These are phyloP conservation scores for Plecturocebus donacophilus DNA, from an alignment of 2,113 vertebrate species.

Conservation along the genomic window DNA sequence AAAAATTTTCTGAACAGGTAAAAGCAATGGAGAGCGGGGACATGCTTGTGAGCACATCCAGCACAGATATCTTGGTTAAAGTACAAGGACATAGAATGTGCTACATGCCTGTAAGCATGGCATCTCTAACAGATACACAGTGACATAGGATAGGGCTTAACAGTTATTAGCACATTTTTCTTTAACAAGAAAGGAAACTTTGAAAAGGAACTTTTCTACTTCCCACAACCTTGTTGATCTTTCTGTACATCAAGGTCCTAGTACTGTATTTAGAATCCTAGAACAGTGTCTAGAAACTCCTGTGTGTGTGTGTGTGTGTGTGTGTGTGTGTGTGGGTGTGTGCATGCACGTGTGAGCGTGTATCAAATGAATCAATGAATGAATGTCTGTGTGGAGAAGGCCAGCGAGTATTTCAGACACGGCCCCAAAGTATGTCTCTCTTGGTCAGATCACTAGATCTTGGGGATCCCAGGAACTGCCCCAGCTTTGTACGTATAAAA, in stretches of 20 bases:
- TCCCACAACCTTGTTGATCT: not conserved
- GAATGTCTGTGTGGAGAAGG: not conserved
- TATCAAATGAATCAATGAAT: not conserved
- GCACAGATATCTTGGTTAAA: no score
- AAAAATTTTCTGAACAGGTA: no score
- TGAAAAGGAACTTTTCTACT: no score
- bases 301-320: no score
- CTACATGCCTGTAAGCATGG: no score
- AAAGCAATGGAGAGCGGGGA: no score
- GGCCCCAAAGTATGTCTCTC: not conserved
- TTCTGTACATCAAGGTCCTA: not conserved
- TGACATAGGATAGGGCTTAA: no score
- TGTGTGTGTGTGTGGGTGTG: not conserved
- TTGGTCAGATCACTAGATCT: not conserved
- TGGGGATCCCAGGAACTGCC: not conserved
- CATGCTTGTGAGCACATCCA: no score
- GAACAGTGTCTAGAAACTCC: not conserved
- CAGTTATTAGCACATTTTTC: no score
- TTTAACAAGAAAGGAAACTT: no score
- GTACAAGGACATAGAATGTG: no score
- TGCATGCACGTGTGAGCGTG: accelerated
- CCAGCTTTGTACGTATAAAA: not conserved
- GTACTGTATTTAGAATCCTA: not conserved
- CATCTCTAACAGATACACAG: no score
- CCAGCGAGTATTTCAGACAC: not conserved